Evolutionary conservation across 1,140 invertebrate genomes (phyloP).

Genomic region (Brachionus rotundiformis): DNA sequence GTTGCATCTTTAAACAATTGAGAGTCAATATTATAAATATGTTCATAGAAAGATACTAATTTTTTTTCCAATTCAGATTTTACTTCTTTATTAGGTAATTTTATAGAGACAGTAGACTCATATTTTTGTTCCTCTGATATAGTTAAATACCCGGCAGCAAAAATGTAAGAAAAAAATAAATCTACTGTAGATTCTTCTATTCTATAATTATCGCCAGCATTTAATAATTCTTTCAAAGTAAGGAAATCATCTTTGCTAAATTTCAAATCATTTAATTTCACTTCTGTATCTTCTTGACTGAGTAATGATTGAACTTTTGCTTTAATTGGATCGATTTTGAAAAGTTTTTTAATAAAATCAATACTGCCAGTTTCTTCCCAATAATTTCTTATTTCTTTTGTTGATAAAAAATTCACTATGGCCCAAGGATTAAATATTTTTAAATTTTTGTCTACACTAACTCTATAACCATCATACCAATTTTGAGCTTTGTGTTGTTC

Average conservation of each 20-base stretch:
- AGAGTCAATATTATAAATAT: background rate
- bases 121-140: background rate
- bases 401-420: background rate
- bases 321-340: constrained; percentile 16
- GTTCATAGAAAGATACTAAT: background rate
- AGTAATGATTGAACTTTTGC: constrained; percentile 30
- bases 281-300: background rate
- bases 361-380: constrained; percentile 36
- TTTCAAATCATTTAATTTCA: background rate
- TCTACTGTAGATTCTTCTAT: background rate
- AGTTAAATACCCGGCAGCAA: background rate
- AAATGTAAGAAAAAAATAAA: constrained; percentile 10
- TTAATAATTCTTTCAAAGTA: background rate
- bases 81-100: background rate
- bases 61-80: constrained; percentile 6
- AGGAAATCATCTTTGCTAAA: background rate
- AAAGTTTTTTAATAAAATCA: constrained; percentile 25
- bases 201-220: background rate
- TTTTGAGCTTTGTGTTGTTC: background rate
- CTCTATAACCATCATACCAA: constrained; percentile 38
- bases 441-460: background rate
- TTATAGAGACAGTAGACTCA: background rate
- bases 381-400: constrained; percentile 17
- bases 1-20: background rate
- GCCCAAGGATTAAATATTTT: constrained; percentile 39